These are phyloP conservation scores for Caenorhabditis sp. DNA, from an alignment of 2,888 invertebrate species.

Conservation along the genomic window DNA sequence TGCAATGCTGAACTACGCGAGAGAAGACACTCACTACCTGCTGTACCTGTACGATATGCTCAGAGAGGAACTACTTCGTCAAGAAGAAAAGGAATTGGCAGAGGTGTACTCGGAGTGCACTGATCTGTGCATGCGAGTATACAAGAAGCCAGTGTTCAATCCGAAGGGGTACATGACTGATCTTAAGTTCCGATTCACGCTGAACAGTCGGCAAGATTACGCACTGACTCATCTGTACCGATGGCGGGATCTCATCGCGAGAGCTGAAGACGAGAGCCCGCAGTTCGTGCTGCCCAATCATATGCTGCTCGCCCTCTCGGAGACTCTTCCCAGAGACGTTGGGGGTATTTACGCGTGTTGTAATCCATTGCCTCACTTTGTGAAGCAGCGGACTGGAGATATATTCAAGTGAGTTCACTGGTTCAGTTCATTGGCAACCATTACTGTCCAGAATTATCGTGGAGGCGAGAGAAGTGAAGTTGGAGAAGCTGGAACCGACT, in stretches of 20 bases:
- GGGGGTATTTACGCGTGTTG: slow-evolving; percentile 91
- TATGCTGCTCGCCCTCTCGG: slow-evolving; percentile 92
- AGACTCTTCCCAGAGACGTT: slow-evolving; percentile 80
- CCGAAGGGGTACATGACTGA: slow-evolving; percentile 86
- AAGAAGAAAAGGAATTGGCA: slow-evolving; percentile 83
- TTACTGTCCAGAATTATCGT: slow-evolving; percentile 63
- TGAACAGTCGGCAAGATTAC: slow-evolving; percentile 84
- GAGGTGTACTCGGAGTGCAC: slow-evolving; percentile 87
- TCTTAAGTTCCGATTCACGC: slow-evolving; percentile 83
- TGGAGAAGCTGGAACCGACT: slow-evolving; percentile 60
- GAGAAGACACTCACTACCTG: slow-evolving; percentile 94
- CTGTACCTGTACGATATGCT: slow-evolving; percentile 87
- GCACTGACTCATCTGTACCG: slow-evolving; percentile 87
- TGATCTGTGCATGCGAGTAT: slow-evolving; percentile 86
- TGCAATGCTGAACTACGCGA: slow-evolving; percentile 88
- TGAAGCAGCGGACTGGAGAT: slow-evolving; percentile 80
- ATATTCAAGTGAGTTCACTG: slow-evolving; percentile 63
- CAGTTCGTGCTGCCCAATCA: slow-evolving; percentile 95
- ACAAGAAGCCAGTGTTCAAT: slow-evolving; percentile 86
- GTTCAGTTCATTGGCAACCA: neutral
- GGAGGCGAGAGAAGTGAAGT: slow-evolving; percentile 66
- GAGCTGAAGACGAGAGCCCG: slow-evolving; percentile 91
- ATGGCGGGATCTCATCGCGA: slow-evolving; percentile 91
- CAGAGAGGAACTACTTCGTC: slow-evolving; percentile 84
- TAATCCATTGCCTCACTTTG: slow-evolving; percentile 90